Base-by-base conservation (phyloP, 1,140 invertebrate genomes). In the Tetraneura akinire region DNA sequence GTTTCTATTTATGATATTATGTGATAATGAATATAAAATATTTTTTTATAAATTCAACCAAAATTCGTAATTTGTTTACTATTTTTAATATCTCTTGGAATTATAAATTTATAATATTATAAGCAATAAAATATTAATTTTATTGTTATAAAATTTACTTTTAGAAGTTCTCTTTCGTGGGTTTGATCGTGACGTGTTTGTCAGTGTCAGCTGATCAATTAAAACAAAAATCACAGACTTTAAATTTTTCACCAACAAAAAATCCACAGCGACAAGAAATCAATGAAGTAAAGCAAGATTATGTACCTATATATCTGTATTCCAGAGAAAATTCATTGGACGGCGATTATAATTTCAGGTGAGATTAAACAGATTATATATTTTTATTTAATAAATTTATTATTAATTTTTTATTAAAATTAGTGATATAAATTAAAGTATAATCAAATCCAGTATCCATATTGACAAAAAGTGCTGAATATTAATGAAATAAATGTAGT, bases 311-410 rank as follows among this genome's bases (percentile, higher is more conserved):
- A 62, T 47, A 60, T 18, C 37, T 78, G 0, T 78, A 78, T 29
- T 5, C 74, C 5, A 78, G 55, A 62, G 74, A 78, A 60, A 29
- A 47, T 45, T 78, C 74, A 42, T 62, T 78, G 55, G 74, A 78
- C 9, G 74, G 74, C 11, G 74, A 78, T 78, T 78, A 78, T 42
- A 78, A 78, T 14, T 78, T 45, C 55, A 78, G 26, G 74, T 78
- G n/a, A 71, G 47, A 66, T 4, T n/a, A n/a, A n/a, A n/a, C n/a
- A n/a, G n/a, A n/a, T n/a, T 26, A n/a, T 29, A 49, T 29, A 23
- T 5, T 45, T 45, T 21, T 18, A 49, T 16, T 18, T n/a, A 26
- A n/a, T n/a, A n/a, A n/a, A n/a, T n/a, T n/a, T n/a, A n/a, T n/a
- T n/a, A n/a, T n/a, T n/a, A n/a, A n/a, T n/a, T n/a, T n/a, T n/a